phyloP scores from a whole-genome alignment of 2,797 vertebrate species.

The Eupleurogrammus muticus region DNA sequence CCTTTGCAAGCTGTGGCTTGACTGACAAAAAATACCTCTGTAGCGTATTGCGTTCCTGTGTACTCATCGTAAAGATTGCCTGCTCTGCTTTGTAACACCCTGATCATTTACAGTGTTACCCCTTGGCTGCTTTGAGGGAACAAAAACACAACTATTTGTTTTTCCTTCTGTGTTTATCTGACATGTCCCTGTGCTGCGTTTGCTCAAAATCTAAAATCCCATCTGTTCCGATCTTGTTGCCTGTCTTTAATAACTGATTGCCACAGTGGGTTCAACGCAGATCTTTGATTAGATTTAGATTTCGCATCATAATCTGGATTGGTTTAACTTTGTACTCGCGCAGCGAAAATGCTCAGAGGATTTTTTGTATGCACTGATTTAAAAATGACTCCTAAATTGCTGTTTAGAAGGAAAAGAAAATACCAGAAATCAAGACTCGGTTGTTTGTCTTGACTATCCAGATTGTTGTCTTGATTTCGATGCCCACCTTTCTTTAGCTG shows the following conservation, averaged over 20 bases:
- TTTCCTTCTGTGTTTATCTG: slow-evolving; percentile 18
- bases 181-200: neutral
- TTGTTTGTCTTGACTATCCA: neutral
- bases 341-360: neutral
- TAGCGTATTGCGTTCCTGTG: slow-evolving; percentile 17
- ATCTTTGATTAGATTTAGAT: neutral
- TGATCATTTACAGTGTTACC: slow-evolving; percentile 22
- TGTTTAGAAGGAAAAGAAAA: neutral
- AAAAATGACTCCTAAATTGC: neutral
- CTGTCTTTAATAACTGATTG: slow-evolving; percentile 18
- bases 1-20: slow-evolving; percentile 68
- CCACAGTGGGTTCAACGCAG: slow-evolving; percentile 8
- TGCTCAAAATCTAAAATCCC: slow-evolving; percentile 12
- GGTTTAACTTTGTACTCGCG: neutral
- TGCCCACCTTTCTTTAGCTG: slow-evolving; percentile 25
- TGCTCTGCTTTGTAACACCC: neutral
- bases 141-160: slow-evolving; percentile 15
- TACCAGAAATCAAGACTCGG: neutral
- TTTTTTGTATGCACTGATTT: neutral
- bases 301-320: slow-evolving; percentile 12
- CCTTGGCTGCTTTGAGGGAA: slow-evolving; percentile 15
- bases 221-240: slow-evolving; percentile 17
- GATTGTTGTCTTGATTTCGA: neutral
- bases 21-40: slow-evolving; percentile 29
- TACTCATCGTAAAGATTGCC: slow-evolving; percentile 2